Conservation (phyloP, 2,888 invertebrate genomes). For the Hypsopygia costalis region DNA sequence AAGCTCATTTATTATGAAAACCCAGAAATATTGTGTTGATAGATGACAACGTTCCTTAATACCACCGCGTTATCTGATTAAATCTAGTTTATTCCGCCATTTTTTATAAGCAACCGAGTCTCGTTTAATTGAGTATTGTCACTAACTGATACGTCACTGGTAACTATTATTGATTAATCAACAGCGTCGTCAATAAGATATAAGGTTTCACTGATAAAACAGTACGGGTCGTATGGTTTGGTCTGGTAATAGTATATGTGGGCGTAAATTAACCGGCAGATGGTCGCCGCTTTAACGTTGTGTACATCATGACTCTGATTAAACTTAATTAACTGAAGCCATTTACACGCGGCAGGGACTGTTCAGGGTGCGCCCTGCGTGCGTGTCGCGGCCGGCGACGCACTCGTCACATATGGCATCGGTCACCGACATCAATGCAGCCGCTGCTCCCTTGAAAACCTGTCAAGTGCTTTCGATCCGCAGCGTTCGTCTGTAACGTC, state of each 20-base stretch:
- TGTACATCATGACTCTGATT: slow-evolving; percentile 66
- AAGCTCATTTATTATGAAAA: background rate
- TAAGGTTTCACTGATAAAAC: slow-evolving; percentile 37
- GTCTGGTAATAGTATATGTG: slow-evolving; percentile 66
- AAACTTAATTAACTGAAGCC: slow-evolving; percentile 81
- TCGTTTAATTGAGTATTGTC: background rate
- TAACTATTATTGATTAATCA: slow-evolving; percentile 4
- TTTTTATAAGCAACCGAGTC: too few species aligned
- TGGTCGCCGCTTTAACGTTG: slow-evolving; percentile 46
- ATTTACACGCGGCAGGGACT: slow-evolving; percentile 58
- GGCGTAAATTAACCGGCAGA: slow-evolving; percentile 68
- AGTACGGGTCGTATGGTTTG: slow-evolving; percentile 17
- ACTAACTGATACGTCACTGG: background rate
- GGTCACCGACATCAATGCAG: slow-evolving; percentile 40
- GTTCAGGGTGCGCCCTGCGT: slow-evolving; percentile 28
- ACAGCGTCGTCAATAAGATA: slow-evolving; percentile 13
- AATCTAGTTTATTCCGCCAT: too few species aligned
- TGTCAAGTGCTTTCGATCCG: slow-evolving; percentile 4
- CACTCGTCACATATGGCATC: slow-evolving; percentile 37
- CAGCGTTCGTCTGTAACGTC: background rate
- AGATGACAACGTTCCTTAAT: too few species aligned
- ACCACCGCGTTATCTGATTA: too few species aligned
- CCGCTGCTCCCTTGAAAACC: background rate
- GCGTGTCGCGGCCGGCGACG: slow-evolving; percentile 14
- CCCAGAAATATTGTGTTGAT: too few species aligned